Conservation (phyloP, 37 sponge, comb jelly and placozoan species). For the Eunapius fragilis region DNA sequence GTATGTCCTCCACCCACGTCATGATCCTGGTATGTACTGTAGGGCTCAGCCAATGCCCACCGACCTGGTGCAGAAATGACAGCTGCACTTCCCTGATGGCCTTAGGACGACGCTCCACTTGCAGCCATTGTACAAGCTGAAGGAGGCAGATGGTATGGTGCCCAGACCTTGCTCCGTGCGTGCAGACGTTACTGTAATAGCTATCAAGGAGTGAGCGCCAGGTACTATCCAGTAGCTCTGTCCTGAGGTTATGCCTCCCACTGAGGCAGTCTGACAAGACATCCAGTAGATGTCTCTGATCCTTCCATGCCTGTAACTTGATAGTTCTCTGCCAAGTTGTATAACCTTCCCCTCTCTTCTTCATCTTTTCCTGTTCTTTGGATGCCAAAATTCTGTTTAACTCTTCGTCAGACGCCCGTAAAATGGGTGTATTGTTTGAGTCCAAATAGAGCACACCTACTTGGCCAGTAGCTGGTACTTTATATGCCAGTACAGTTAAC, state of each 20-base stretch:
- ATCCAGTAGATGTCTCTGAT: slow-evolving; percentile 40
- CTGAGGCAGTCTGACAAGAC: slow-evolving; percentile 39
- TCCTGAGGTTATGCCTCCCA: slow-evolving; percentile 14
- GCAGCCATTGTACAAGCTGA: slow-evolving; percentile 34
- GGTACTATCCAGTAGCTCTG: slow-evolving; percentile 1
- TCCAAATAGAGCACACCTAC: slow-evolving; percentile 41
- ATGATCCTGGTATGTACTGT: neutral
- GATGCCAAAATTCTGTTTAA: slow-evolving; percentile 3
- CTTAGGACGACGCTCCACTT: slow-evolving; percentile 17
- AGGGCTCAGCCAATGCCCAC: neutral
- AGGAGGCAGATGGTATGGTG: slow-evolving; percentile 11
- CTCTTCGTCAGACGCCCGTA: slow-evolving; percentile 28
- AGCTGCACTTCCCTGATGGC: slow-evolving; percentile 9
- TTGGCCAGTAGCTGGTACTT: neutral
- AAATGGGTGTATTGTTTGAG: slow-evolving; percentile 40
- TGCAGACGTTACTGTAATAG: slow-evolving; percentile 7
- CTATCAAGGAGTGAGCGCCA: slow-evolving; percentile 2
- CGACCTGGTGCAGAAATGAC: neutral
- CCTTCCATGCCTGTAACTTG: slow-evolving; percentile 27
- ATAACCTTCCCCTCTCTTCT: slow-evolving; percentile 34
- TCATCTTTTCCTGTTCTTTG: slow-evolving; percentile 49
- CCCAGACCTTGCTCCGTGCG: neutral
- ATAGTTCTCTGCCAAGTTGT: slow-evolving; percentile 34
- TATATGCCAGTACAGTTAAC: slow-evolving; percentile 38
- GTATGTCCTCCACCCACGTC: neutral